Evolutionary conservation across 2,888 invertebrate genomes (phyloP).

Genomic region (Athalia cordata): DNA sequence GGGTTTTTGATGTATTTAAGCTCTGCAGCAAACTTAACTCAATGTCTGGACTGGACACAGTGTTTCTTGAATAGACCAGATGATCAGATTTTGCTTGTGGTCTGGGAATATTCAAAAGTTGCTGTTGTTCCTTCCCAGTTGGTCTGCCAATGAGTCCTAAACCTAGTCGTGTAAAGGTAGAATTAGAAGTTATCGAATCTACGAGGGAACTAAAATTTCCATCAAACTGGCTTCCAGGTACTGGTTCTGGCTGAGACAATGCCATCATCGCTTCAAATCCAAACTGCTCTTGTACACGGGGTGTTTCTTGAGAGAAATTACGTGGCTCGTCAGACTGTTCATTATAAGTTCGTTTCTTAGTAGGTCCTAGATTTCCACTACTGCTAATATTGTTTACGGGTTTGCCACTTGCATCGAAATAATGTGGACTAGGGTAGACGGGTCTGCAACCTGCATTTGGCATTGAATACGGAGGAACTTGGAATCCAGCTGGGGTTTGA

Average conservation of each 20-base stretch:
- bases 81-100: constrained; percentile 70
- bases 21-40: constrained; percentile 68
- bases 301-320: constrained; percentile 58
- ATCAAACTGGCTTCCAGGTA: constrained; percentile 66
- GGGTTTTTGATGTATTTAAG: constrained; percentile 64
- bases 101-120: constrained; percentile 66
- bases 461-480: constrained; percentile 67
- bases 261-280: constrained; percentile 68
- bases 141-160: constrained; percentile 66
- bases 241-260: constrained; percentile 61
- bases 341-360: constrained; percentile 69
- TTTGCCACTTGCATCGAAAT: constrained; percentile 65
- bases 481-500: constrained; percentile 64
- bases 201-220: constrained; percentile 63
- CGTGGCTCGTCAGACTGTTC: constrained; percentile 60
- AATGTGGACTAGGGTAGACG: constrained; percentile 68
- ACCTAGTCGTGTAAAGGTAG: constrained; percentile 66
- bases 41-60: constrained; percentile 62
- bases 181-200: constrained; percentile 65
- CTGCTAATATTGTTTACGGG: constrained; percentile 53
- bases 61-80: constrained; percentile 62
- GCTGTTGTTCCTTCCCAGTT: constrained; percentile 67
- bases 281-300: constrained; percentile 66
- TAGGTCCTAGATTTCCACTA: constrained; percentile 61
- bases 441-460: constrained; percentile 64